phyloP scores from a whole-genome alignment of 2,888 invertebrate genomes.

The Xestia xanthographa region DNA sequence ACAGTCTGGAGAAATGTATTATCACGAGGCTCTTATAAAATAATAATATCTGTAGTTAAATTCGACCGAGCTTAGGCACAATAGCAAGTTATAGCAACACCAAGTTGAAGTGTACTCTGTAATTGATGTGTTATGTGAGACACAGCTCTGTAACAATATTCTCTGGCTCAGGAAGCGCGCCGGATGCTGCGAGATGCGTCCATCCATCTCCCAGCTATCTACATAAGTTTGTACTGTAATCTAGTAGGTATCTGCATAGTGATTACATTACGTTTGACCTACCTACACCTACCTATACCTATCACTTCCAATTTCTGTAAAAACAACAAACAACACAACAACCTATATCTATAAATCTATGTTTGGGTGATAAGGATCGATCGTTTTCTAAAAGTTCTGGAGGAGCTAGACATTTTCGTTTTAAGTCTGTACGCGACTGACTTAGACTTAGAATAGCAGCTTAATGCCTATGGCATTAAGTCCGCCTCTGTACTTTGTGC shows the following conservation, averaged over 20 bases:
- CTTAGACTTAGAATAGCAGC: too few species aligned
- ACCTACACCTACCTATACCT: not conserved
- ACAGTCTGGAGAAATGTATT: not conserved
- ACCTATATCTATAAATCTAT: too few species aligned
- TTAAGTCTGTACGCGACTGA: too few species aligned
- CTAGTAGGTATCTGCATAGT: not conserved
- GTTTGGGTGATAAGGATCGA: too few species aligned
- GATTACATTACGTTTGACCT: slow-evolving; percentile 20
- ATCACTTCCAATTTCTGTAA: too few species aligned
- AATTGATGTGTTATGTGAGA: slow-evolving; percentile 41
- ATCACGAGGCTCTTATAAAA: not conserved
- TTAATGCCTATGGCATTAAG: too few species aligned
- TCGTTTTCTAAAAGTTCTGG: too few species aligned
- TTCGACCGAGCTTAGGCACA: not conserved
- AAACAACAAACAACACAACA: too few species aligned
- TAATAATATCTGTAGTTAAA: not conserved
- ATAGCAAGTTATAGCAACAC: not conserved
- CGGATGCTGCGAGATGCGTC: slow-evolving; percentile 53
- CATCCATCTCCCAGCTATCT: slow-evolving; percentile 45
- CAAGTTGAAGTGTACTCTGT: not conserved
- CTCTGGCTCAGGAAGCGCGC: slow-evolving; percentile 48
- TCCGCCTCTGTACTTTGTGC: too few species aligned
- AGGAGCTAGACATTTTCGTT: too few species aligned
- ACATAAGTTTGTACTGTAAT: slow-evolving; percentile 5
- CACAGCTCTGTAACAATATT: slow-evolving; percentile 35